These are phyloP conservation scores for Lordiphosa stackelbergi DNA, from an alignment of 1,140 invertebrate species.

Conservation along the genomic window DNA sequence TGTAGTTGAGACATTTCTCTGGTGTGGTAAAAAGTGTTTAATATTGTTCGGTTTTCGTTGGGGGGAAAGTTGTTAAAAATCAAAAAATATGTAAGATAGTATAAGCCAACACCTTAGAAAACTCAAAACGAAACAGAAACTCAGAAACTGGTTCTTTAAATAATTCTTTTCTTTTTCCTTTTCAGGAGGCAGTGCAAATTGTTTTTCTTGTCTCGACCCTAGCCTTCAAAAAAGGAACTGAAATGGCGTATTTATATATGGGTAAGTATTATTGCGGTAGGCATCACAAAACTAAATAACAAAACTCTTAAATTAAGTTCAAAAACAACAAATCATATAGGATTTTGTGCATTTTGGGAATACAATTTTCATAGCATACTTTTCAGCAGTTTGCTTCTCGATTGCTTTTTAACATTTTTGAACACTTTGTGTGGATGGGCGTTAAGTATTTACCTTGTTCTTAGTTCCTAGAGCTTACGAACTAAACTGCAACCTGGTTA, in stretches of 20 bases:
- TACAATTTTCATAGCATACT: conserved; percentile 70
- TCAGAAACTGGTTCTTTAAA: conserved; percentile 18
- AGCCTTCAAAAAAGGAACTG: conserved; percentile 51
- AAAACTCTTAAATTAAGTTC: conserved; percentile 9
- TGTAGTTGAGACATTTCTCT: conserved; percentile 38
- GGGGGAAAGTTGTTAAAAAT: conserved; percentile 15
- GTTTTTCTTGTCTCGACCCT: conserved; percentile 70
- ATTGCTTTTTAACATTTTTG: conserved; percentile 77
- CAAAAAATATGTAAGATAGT: conserved; percentile 21
- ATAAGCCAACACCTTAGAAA: conserved; percentile 54
- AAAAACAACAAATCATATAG: conserved; percentile 38
- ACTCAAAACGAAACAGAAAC: conserved; percentile 15
- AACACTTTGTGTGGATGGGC: conserved; percentile 43
- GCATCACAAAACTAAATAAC: conserved; percentile 27
- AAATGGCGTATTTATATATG: conserved; percentile 11
- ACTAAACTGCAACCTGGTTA: conserved; percentile 57
- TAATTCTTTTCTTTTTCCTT: conserved; percentile 15
- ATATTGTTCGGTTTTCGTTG: neutral
- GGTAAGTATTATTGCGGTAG: conserved; percentile 16
- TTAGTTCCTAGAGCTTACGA: conserved; percentile 43
- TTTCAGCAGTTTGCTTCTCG: conserved; percentile 43
- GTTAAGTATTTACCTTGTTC: conserved; percentile 51
- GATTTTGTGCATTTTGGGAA: conserved; percentile 59
- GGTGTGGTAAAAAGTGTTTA: conserved; percentile 31
- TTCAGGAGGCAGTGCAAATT: conserved; percentile 72